These are phyloP conservation scores for Ylistrum balloti DNA, from an alignment of 1,140 invertebrate genomes.

Conservation along the genomic window DNA sequence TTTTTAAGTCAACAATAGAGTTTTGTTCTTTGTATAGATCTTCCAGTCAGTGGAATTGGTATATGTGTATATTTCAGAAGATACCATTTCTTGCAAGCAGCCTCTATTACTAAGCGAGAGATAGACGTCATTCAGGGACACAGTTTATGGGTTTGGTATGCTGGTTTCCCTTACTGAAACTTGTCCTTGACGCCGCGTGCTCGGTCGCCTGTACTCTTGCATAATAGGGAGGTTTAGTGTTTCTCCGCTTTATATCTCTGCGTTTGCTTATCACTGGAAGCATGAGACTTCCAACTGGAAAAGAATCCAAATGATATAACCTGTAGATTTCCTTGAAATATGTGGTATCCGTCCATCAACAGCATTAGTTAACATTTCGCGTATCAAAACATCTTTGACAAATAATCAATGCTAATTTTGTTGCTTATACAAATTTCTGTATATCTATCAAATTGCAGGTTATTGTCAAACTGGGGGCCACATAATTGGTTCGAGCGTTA, in stretches of 20 bases:
- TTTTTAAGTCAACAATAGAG: no score
- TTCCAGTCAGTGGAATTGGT: no score
- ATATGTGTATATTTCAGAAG: no score
- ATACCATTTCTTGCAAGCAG: background rate
- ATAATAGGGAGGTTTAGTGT: background rate
- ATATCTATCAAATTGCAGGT: background rate
- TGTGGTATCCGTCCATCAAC: background rate
- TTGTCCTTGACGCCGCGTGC: background rate
- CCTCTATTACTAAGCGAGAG: background rate
- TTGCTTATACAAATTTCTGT: background rate
- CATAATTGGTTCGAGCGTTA: constrained; percentile 20
- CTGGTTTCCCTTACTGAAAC: background rate
- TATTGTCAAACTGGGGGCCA: background rate
- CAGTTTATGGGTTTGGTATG: background rate
- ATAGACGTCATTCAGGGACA: background rate
- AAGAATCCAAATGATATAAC: background rate
- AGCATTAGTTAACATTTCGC: background rate
- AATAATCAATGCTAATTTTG: background rate
- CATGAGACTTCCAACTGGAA: background rate
- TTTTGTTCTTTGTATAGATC: no score
- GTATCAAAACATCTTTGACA: background rate
- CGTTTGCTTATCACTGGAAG: background rate
- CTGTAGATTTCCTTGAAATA: background rate
- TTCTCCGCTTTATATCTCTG: background rate
- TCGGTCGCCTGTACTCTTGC: background rate